These are phyloP conservation scores for Conops quadrifasciatus DNA, from an alignment of 2,888 invertebrate genomes.

Conservation along the genomic window DNA sequence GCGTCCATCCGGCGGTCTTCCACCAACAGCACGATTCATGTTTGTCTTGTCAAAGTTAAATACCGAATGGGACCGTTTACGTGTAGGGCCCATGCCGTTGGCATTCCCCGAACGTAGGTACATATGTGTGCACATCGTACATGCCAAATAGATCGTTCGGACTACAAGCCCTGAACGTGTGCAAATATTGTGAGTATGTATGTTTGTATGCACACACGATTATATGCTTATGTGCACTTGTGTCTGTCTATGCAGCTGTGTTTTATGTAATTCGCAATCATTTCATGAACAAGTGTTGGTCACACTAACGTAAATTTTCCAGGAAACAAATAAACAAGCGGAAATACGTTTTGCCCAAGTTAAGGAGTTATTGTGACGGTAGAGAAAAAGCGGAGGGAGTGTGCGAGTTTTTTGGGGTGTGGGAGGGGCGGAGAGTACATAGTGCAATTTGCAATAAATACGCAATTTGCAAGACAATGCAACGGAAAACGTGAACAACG, in stretches of 20 bases:
- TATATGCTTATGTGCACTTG: neutral
- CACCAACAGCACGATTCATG: neutral
- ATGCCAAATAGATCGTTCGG: no score
- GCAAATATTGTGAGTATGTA: no score
- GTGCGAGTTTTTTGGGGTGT: no score
- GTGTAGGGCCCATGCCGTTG: no score
- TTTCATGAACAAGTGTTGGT: slow-evolving; percentile 33
- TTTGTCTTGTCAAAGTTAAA: slow-evolving; percentile 24
- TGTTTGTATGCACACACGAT: no score
- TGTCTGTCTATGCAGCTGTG: neutral
- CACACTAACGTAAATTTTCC: slow-evolving; percentile 21
- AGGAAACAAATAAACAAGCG: slow-evolving; percentile 17
- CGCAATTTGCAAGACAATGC: no score
- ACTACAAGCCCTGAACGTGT: no score
- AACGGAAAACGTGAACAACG: no score
- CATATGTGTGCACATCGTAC: no score
- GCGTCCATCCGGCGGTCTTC: neutral
- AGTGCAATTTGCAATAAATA: no score
- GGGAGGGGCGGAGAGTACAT: neutral
- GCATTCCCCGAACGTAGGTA: no score
- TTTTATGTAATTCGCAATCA: slow-evolving; percentile 30
- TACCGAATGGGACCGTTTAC: neutral
- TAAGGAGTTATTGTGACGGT: neutral
- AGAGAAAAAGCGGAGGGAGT: neutral
- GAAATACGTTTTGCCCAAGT: neutral